Evolutionary conservation across 2,888 invertebrate genomes (phyloP).

Genomic region (Lymantria monacha): DNA sequence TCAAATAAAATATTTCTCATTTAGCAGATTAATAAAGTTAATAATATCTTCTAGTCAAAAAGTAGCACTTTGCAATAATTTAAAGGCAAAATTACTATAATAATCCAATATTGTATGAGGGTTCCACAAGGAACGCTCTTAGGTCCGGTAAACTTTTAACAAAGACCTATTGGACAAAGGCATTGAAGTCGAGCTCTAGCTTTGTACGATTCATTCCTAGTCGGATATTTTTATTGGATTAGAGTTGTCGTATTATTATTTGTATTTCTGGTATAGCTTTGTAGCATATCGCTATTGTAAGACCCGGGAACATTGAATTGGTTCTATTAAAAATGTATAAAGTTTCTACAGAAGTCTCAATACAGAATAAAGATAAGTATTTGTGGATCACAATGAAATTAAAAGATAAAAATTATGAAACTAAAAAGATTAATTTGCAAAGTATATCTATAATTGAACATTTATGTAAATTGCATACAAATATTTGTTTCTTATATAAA

Average conservation of each 20-base stretch:
- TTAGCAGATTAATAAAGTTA: too few species aligned
- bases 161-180: conserved; percentile 36
- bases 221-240: conserved; percentile 29
- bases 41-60: background rate
- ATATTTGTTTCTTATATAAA: too few species aligned
- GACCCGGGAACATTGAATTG: background rate
- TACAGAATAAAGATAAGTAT: too few species aligned
- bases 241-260: conserved; percentile 9
- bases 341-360: too few species aligned
- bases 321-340: too few species aligned
- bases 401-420: too few species aligned
- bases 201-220: conserved; percentile 27
- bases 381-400: too few species aligned
- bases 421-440: too few species aligned
- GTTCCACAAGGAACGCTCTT: conserved; percentile 29
- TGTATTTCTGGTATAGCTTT: background rate
- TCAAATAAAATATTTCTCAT: too few species aligned
- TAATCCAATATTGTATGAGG: background rate
- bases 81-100: background rate
- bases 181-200: conserved; percentile 28
- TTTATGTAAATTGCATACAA: too few species aligned
- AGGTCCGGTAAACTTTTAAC: conserved; percentile 35
- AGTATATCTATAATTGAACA: too few species aligned
- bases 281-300: background rate
- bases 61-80: background rate